Evolutionary conservation across 2,113 vertebrate species (phyloP).

Genomic region (Brachirus orientalis): DNA sequence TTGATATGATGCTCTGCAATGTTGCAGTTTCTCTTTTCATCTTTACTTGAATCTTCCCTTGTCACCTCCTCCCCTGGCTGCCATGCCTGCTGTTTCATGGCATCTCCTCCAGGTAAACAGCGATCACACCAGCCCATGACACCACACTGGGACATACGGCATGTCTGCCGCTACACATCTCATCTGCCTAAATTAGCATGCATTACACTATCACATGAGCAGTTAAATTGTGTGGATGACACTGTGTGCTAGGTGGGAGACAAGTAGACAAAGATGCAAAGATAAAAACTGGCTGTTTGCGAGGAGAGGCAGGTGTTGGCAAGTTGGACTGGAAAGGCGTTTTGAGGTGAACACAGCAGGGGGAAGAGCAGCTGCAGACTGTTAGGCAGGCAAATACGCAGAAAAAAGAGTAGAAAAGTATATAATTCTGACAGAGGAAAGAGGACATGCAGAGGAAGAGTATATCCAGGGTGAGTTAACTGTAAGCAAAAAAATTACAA

Average conservation of each 20-base stretch:
- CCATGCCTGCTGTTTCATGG: constrained; percentile 58
- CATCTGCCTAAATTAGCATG: constrained; percentile 82
- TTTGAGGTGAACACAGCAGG: constrained; percentile 36
- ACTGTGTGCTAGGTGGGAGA: constrained; percentile 46
- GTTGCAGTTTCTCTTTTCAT: constrained; percentile 36
- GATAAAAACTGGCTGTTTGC: constrained; percentile 5
- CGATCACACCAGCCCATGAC: constrained; percentile 69
- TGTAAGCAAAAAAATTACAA: constrained; percentile 29
- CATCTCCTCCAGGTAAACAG: constrained; percentile 70
- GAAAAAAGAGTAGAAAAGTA: constrained; percentile 7
- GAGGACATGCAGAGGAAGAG: constrained; percentile 1
- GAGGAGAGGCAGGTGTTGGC: constrained; percentile 36
- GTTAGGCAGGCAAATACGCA: constrained; percentile 6
- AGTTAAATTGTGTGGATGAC: constrained; percentile 56
- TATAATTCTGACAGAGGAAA: background rate
- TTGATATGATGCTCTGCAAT: background rate
- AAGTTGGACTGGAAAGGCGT: constrained; percentile 8
- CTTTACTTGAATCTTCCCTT: constrained; percentile 36
- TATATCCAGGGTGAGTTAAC: constrained; percentile 12
- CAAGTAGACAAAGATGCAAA: constrained; percentile 34
- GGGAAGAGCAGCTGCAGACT: constrained; percentile 9
- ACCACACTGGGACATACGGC: constrained; percentile 76
- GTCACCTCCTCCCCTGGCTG: constrained; percentile 45
- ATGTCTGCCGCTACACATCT: constrained; percentile 73
- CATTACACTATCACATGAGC: constrained; percentile 71